phyloP scores from a whole-genome alignment of 2,797 vertebrate genomes.

The Simalia tracyae region DNA sequence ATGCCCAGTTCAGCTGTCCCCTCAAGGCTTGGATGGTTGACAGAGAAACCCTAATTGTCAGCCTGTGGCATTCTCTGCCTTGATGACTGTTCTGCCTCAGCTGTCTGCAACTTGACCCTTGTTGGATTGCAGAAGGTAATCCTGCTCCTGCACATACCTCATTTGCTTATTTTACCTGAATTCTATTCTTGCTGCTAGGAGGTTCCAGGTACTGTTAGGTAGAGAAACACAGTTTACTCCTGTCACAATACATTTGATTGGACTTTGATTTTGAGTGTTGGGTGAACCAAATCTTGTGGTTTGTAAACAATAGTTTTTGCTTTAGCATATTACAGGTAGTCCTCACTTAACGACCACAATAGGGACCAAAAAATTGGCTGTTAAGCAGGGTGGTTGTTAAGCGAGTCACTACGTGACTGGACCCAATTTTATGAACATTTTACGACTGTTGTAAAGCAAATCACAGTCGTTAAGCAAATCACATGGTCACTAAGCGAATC shows the following conservation, averaged over 20 bases:
- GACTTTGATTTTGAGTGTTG: neutral
- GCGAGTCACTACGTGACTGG: too few relatives aligned
- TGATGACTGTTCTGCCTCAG: neutral
- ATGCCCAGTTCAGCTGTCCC: slow-evolving; percentile 4
- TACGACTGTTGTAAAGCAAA: too few relatives aligned
- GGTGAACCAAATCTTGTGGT: neutral
- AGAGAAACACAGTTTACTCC: neutral
- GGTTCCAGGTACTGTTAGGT: too few relatives aligned
- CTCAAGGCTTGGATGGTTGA: neutral
- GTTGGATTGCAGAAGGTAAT: neutral
- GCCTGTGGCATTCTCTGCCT: neutral
- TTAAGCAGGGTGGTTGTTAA: too few relatives aligned
- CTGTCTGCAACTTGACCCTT: neutral
- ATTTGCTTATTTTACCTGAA: neutral
- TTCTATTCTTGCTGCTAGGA: neutral
- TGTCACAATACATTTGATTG: neutral
- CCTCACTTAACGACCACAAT: too few relatives aligned
- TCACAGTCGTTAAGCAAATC: too few relatives aligned
- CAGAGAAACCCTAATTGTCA: neutral
- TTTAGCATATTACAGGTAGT: neutral
- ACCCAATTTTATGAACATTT: too few relatives aligned
- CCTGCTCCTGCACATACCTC: neutral
- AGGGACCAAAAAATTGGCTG: too few relatives aligned
- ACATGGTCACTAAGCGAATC: too few relatives aligned
- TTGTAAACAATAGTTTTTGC: neutral